Conservation (phyloP, 1,140 invertebrate genomes). For the Diploscapter pachys region DNA sequence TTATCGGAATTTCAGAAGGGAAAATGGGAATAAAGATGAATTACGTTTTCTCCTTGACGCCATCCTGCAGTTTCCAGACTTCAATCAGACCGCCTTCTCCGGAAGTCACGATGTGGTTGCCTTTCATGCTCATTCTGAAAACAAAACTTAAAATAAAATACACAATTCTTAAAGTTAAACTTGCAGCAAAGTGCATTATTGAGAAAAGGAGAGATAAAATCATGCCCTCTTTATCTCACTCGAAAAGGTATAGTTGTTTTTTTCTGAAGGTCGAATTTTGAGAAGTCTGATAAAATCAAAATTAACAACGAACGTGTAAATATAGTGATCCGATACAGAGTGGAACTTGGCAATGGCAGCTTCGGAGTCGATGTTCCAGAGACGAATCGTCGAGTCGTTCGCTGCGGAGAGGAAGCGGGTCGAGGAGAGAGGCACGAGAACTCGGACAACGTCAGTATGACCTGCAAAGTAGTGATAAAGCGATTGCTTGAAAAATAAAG, state of each 20-base stretch:
- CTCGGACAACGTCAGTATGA: slow-evolving; percentile 85
- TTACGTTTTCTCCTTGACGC: not conserved
- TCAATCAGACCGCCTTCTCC: slow-evolving; percentile 83
- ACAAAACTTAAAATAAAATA: slow-evolving; percentile 49
- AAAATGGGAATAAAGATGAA: not conserved
- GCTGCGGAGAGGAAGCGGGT: slow-evolving; percentile 78
- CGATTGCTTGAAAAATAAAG: too few species aligned
- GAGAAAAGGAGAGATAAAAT: not conserved
- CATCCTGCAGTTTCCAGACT: slow-evolving; percentile 69
- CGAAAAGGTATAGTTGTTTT: too few species aligned
- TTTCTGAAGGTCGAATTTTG: too few species aligned
- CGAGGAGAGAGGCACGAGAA: slow-evolving; percentile 69
- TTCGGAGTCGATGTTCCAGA: slow-evolving; percentile 70
- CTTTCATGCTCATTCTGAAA: slow-evolving; percentile 5
- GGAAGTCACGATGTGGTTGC: slow-evolving; percentile 68
- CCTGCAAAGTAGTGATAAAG: slow-evolving; percentile 63
- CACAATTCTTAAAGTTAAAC: not conserved
- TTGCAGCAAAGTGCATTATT: too few species aligned
- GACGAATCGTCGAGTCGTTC: slow-evolving; percentile 80
- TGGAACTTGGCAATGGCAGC: slow-evolving; percentile 74
- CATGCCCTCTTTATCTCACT: too few species aligned
- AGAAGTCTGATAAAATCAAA: too few species aligned
- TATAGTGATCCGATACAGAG: slow-evolving; percentile 71
- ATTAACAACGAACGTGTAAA: slow-evolving; percentile 66
- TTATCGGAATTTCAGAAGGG: too few species aligned